A percentile compares a stretch with the other conserved stretches of the same genome.
Evolutionary conservation across 1,140 invertebrate genomes (phyloP).

Genomic region (Hylaeus volcanicus): DNA sequence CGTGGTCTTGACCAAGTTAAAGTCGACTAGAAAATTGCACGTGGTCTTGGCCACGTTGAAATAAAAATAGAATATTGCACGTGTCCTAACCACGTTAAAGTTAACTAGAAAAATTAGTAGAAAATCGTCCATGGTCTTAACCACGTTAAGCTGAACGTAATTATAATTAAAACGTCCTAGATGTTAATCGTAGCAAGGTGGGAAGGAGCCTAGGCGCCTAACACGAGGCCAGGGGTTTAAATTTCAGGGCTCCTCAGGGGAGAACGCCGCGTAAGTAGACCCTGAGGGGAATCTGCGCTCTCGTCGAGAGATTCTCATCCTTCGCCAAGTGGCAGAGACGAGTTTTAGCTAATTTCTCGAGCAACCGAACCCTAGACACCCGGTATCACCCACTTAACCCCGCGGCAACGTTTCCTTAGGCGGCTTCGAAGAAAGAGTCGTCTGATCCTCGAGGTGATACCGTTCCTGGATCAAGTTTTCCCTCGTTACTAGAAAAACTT

Average conservation of each 20-base stretch:
- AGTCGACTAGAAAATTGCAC: no score
- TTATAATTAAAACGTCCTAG: no score
- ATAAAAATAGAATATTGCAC: no score
- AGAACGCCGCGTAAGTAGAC: constrained; percentile 64
- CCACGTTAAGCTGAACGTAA: no score
- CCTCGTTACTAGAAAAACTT: constrained; percentile 38
- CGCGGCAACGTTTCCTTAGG: constrained; percentile 60
- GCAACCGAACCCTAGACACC: constrained; percentile 53
- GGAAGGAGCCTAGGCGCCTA: no score
- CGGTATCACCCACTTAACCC: constrained; percentile 63
- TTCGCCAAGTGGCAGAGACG: not conserved
- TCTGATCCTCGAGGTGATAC: constrained; percentile 39
- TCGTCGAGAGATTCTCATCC: constrained; percentile 48
- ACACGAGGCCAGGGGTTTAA: constrained; percentile 39
- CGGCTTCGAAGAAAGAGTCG: constrained; percentile 20
- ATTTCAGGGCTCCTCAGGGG: constrained; percentile 64
- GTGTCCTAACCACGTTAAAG: no score
- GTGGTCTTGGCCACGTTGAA: no score
- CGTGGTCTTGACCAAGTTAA: no score
- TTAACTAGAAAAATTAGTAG: no score
- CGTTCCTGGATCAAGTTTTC: constrained; percentile 6
- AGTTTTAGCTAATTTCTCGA: constrained; percentile 72
- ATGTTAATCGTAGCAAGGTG: no score
- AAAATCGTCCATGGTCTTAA: no score
- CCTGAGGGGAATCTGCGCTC: constrained; percentile 75